Conservation (phyloP, 2,888 invertebrate species). For the Morpho achilles region DNA sequence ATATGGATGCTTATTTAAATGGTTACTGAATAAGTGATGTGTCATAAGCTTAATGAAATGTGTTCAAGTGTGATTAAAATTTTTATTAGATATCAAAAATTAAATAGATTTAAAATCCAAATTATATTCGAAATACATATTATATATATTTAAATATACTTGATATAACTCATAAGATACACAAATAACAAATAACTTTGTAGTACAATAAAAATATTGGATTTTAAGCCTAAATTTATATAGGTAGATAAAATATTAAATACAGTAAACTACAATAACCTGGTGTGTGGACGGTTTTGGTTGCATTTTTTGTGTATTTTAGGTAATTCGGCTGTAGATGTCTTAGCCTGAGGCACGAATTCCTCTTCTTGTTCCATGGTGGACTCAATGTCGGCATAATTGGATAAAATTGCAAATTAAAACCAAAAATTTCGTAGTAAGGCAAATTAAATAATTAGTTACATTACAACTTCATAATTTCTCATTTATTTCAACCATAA, state of each 20-base stretch:
- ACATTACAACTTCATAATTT: too few relatives aligned
- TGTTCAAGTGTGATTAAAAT: too few relatives aligned
- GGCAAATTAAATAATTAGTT: background rate
- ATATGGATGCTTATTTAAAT: too few relatives aligned
- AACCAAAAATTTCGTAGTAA: background rate
- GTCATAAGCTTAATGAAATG: too few relatives aligned
- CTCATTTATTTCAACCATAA: too few relatives aligned
- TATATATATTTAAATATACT: too few relatives aligned
- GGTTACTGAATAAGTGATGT: too few relatives aligned
- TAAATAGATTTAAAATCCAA: background rate
- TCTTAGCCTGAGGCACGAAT: conserved; percentile 46
- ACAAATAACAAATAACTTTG: too few relatives aligned
- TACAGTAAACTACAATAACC: conserved; percentile 41
- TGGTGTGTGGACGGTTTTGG: conserved; percentile 69
- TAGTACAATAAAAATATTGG: background rate
- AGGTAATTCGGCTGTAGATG: conserved; percentile 55
- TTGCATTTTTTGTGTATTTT: conserved; percentile 70
- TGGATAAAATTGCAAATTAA: conserved; percentile 29
- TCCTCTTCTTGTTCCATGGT: conserved; percentile 60
- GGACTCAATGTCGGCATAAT: conserved; percentile 39
- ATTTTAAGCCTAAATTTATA: conserved; percentile 14
- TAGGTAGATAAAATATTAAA: conserved; percentile 21
- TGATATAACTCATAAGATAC: too few relatives aligned
- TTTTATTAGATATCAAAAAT: too few relatives aligned
- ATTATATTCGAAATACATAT: too few relatives aligned